These are phyloP conservation scores for Vidua macroura DNA, from an alignment of 2,113 vertebrate species.

Conservation along the genomic window DNA sequence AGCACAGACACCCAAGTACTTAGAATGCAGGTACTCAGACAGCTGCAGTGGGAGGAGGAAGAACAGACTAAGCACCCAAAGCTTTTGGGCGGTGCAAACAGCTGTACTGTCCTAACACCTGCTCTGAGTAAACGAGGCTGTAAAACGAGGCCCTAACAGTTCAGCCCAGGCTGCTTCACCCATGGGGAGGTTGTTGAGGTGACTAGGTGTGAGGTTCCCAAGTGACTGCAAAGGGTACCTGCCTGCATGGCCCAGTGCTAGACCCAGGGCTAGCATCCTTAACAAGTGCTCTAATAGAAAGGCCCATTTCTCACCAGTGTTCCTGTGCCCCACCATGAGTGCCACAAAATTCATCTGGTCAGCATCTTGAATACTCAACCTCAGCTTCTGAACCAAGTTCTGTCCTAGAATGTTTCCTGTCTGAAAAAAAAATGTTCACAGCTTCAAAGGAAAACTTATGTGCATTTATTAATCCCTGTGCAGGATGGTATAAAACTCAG, in stretches of 20 bases:
- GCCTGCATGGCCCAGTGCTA: too few species aligned
- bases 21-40: not conserved
- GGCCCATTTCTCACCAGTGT: not conserved
- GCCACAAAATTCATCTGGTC: not conserved
- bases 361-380: not conserved
- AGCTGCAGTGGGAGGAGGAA: not conserved
- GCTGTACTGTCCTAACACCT: not conserved
- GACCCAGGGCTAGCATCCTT: not conserved
- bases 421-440: not conserved
- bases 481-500: not conserved
- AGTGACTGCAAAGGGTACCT: not conserved
- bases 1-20: not conserved
- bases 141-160: not conserved
- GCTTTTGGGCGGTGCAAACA: not conserved
- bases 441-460: not conserved
- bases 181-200: rapidly evolving
- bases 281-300: rapidly evolving
- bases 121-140: too few species aligned
- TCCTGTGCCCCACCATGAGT: not conserved
- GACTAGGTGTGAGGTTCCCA: not conserved
- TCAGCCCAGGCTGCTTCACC: not conserved
- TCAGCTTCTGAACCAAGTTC: not conserved
- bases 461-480: not conserved
- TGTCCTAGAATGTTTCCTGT: not conserved
- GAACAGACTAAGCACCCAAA: not conserved